phyloP scores from a whole-genome alignment of 2,797 vertebrate species.

The Octomys mimax region DNA sequence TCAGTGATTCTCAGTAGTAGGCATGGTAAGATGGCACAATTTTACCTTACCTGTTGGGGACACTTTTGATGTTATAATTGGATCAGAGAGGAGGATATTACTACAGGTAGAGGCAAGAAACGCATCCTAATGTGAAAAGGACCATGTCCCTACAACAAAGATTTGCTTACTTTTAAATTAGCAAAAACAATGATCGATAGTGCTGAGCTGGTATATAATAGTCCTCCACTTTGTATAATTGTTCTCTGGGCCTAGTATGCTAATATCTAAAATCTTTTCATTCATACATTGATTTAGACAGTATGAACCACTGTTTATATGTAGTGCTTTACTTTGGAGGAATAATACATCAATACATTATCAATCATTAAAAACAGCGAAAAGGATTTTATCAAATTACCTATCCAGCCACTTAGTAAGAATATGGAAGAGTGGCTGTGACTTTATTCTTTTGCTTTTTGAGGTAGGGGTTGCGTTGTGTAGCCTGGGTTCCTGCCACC shows the following conservation, averaged over 20 bases:
- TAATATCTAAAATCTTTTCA: slow-evolving; percentile 48
- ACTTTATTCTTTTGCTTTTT: not conserved
- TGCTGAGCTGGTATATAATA: not conserved
- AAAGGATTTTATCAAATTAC: slow-evolving; percentile 36
- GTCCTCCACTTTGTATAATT: slow-evolving; percentile 7
- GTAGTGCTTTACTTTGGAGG: slow-evolving; percentile 45
- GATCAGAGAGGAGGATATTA: not conserved
- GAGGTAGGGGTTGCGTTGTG: not conserved
- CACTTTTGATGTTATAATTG: not conserved
- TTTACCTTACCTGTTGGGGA: not conserved
- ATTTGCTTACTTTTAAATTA: not conserved
- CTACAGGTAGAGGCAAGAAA: not conserved
- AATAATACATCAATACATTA: slow-evolving; percentile 28
- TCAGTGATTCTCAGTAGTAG: not conserved
- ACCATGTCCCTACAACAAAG: not conserved
- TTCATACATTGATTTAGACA: not conserved
- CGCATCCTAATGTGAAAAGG: not conserved
- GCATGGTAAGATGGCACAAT: not conserved
- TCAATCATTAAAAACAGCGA: slow-evolving; percentile 38
- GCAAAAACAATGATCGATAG: not conserved
- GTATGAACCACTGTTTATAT: not conserved
- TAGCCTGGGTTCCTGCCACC: not conserved
- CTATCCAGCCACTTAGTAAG: not conserved
- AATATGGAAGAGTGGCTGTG: not conserved
- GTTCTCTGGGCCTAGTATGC: not conserved